Percentiles rank a stretch among this genome's conserved stretches.
These are phyloP conservation scores for Calameuta idolon DNA, from an alignment of 2,888 invertebrate genomes.

Conservation along the genomic window DNA sequence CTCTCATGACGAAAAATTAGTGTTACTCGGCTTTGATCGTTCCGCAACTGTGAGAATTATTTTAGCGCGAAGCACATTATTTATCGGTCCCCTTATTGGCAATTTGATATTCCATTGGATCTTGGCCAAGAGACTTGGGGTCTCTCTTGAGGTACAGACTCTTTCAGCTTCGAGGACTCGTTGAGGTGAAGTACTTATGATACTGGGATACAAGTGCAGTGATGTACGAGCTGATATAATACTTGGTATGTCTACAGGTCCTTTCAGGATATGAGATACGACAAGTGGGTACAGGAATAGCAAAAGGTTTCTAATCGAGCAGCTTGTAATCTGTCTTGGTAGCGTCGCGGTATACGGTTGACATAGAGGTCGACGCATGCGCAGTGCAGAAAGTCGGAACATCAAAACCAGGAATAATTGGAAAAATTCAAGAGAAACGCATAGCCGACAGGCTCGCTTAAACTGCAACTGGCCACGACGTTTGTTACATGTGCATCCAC, in stretches of 20 bases:
- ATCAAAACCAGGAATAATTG: neutral
- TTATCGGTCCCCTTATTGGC: slow-evolving; percentile 53
- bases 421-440: slow-evolving; percentile 2
- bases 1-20: neutral
- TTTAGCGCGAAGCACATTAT: slow-evolving; percentile 51
- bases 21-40: slow-evolving; percentile 44
- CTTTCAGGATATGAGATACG: neutral
- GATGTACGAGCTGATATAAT: neutral
- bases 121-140: slow-evolving; percentile 35
- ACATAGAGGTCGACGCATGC: neutral
- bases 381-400: neutral
- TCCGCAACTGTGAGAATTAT: slow-evolving; percentile 44
- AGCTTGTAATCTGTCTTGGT: neutral
- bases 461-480: slow-evolving; percentile 23
- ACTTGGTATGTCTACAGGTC: neutral
- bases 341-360: neutral
- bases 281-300: neutral
- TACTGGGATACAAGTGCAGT: neutral
- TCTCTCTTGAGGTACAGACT: neutral
- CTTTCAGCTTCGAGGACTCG: neutral
- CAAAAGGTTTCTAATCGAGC: neutral
- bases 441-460: slow-evolving; percentile 18
- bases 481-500: neutral
- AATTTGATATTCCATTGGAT: slow-evolving; percentile 54
- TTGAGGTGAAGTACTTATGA: neutral